Conservation (phyloP, 2,113 vertebrate species). For the Coregonus clupeaformis region DNA sequence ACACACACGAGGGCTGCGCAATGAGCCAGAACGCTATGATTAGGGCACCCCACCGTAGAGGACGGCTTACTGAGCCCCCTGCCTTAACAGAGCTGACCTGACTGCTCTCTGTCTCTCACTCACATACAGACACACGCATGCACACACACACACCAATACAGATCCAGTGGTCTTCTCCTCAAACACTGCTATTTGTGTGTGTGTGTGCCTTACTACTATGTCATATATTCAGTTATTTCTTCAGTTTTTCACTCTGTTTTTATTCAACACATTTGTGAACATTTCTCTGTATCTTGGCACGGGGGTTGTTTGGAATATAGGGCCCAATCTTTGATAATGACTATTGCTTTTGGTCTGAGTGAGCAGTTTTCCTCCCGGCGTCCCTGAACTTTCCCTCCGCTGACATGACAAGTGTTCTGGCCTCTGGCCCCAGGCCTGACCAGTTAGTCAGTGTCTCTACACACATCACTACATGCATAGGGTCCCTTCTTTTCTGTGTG, state of each 20-base stretch:
- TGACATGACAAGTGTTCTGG: conserved; percentile 55
- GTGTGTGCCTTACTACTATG: too few species aligned
- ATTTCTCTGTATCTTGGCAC: not conserved
- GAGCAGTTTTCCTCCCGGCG: not conserved
- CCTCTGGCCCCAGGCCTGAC: not conserved
- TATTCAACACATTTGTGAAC: conserved; percentile 3
- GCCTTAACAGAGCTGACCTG: conserved; percentile 44
- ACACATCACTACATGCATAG: too few species aligned
- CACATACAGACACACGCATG: not conserved
- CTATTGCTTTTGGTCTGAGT: conserved; percentile 1
- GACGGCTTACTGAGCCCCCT: conserved; percentile 47
- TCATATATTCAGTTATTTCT: too few species aligned
- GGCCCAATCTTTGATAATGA: not conserved
- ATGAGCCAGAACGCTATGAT: conserved; percentile 50
- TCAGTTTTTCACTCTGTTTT: not conserved
- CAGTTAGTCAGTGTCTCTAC: too few species aligned
- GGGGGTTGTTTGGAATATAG: not conserved
- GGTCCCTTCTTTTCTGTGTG: not conserved
- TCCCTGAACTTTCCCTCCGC: not conserved
- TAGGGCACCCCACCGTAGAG: conserved; percentile 31
- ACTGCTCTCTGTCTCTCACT: not conserved
- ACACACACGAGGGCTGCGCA: conserved; percentile 23
- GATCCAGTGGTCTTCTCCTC: too few species aligned
- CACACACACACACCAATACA: not conserved
- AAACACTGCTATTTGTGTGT: too few species aligned